These are phyloP conservation scores for Morelia viridis DNA, from an alignment of 2,797 vertebrate species.

Conservation along the genomic window DNA sequence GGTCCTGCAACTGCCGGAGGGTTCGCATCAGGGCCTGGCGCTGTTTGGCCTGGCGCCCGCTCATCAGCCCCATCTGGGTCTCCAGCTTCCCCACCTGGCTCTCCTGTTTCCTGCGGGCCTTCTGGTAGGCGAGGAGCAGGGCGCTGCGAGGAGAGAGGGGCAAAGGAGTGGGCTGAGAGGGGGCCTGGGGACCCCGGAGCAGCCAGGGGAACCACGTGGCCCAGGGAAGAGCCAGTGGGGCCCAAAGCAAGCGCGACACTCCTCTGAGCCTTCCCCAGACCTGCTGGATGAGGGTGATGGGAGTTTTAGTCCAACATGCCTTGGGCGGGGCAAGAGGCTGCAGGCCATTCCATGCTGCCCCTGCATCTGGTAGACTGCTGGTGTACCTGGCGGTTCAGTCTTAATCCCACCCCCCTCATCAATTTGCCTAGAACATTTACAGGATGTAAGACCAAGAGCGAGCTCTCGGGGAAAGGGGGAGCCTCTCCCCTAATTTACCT, in stretches of 20 bases:
- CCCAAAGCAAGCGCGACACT: not conserved
- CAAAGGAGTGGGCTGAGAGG: not conserved
- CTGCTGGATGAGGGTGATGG: not conserved
- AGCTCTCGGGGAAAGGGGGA: accelerated
- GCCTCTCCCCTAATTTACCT: slow-evolving; percentile 54
- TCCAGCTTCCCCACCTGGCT: slow-evolving; percentile 84
- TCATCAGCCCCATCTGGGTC: slow-evolving; percentile 75
- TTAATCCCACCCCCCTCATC: not conserved
- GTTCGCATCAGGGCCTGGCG: slow-evolving; percentile 61
- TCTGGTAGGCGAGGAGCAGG: slow-evolving; percentile 79
- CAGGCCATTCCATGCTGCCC: not conserved
- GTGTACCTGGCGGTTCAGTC: not conserved
- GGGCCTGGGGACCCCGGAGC: not conserved
- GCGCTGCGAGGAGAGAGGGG: slow-evolving; percentile 70
- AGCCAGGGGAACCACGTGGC: not conserved
- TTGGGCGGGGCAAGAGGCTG: not conserved
- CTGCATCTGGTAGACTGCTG: not conserved
- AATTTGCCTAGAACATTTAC: not conserved
- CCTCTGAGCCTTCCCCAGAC: not conserved
- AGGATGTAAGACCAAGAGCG: not conserved
- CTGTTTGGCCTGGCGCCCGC: slow-evolving; percentile 74
- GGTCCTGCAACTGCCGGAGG: slow-evolving; percentile 66
- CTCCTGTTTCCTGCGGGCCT: slow-evolving; percentile 83
- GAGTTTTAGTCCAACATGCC: not conserved
- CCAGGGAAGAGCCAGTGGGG: not conserved